Evolutionary conservation across 2,888 invertebrate species (phyloP), one percentile per base, ranked within the genome.

Genomic region (Drosophila eohydei): DNA sequence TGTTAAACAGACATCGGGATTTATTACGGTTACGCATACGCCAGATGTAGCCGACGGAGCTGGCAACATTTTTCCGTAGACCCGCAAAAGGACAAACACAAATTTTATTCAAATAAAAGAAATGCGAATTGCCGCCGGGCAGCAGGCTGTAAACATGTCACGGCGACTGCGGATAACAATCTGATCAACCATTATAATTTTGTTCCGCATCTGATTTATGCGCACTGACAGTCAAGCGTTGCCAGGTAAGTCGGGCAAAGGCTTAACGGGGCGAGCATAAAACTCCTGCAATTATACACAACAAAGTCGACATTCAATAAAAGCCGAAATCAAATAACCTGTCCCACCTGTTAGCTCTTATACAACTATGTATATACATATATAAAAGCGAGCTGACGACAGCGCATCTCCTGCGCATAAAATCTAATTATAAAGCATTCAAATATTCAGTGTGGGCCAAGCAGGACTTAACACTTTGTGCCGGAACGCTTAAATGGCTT

Each of bases 351-450:
- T 78, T 86, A 68, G 77, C 66, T 32, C 52, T 43, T 36, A 48
- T 40, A 46, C 28, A 30, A 28, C 38, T 54, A 26, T 11, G 30
- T 16, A 40, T 12, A 32, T 38, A 28, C 11, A 26, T 4, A 44
- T 14, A 30, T 21, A 46, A 67, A 61, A 61, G 61, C 55, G 66
- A 62, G 56, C 55, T 50, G 61, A 40, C 54, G 71, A 67, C 60
- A 55, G 41, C 65, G 38, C n/a, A 50, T 56, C 56, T 30, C 51
- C 14, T 14, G 52, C 36, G 32, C 50, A 50, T 50, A 50, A 32
- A 87, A 86, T 84, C 87, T 84, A 84, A 84, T 84, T 84, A 84
- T 83, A 89, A 83, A 74, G 80, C 86, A 88, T 80, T 86, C 86
- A 84, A 85, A 84, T 61, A 72, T 67, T 67, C 71, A 65, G 54